phyloP scores from a whole-genome alignment of 2,888 invertebrate genomes.

The Hyalella azteca region DNA sequence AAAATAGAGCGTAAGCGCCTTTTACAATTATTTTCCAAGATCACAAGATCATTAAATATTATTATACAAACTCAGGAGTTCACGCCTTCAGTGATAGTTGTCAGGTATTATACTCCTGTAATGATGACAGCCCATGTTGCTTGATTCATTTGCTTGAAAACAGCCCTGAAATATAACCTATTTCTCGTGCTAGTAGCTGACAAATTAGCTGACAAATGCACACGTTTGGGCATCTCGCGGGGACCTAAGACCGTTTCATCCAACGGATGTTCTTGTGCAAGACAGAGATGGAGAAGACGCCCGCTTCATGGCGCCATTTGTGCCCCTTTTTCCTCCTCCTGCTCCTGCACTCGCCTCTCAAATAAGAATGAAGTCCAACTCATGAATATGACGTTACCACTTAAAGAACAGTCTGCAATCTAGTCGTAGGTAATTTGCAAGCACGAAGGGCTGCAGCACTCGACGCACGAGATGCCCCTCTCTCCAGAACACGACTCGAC shows the following conservation, averaged over 20 bases:
- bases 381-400: slow-evolving; percentile 35
- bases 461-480: background rate
- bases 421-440: slow-evolving; percentile 23
- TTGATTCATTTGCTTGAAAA: no score
- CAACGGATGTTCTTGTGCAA: background rate
- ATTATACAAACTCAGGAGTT: no score
- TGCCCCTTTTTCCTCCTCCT: no score
- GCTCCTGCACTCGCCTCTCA: no score
- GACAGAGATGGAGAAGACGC: background rate
- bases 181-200: no score
- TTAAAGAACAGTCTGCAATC: slow-evolving; percentile 32
- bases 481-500: background rate
- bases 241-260: background rate
- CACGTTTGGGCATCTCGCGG: background rate
- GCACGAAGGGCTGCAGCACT: slow-evolving; percentile 20
- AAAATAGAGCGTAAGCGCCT: no score
- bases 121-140: no score
- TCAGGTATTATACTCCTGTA: no score
- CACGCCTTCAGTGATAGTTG: no score
- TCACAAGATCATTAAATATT: no score
- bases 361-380: slow-evolving; percentile 13
- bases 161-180: no score
- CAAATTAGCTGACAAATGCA: background rate
- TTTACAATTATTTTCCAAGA: no score
- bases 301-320: slow-evolving; percentile 21